Evolutionary conservation across 2,797 vertebrate species (phyloP), one percentile per base, ranked within the genome.

Genomic region (Choloepus didactylus): DNA sequence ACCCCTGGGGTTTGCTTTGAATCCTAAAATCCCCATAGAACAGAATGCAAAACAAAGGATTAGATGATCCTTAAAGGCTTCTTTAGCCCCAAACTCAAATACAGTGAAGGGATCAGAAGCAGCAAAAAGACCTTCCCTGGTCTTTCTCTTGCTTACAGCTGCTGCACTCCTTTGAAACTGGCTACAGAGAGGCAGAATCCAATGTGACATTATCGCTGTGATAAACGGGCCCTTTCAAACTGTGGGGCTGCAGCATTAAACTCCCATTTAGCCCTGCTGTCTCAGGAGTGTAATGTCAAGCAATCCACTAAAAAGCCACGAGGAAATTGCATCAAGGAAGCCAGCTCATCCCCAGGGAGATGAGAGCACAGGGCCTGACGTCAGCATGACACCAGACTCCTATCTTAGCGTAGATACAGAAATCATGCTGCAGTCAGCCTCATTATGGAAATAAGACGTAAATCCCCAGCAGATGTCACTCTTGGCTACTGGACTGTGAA

Each of bases 321-420:
- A 77, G 84, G 87, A 92, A 81, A 94, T 46, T 73, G 59, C 64
- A 84, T 76, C 60, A 46, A 69, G 51, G 67, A 86, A 94, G 89
- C 82, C 84, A 85, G 86, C 79, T 89, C 76, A 49, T 38, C 80
- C 84, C 81, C 2, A 54, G 79, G 80, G 66, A 89, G 31, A 73
- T 79, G 83, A 83, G 69, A 73, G 31, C 72, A 75, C n/a, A 44
- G 80, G 5, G 9, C 21, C 69, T 70, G 86, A 93, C 1, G 35
- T 96, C 91, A 86, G 70, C 49, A 11, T 31, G 31, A 90, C 31
- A 38, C 12, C 41, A 51, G 54, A 14, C 60, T 87, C 76, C 70
- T 51, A 8, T 31, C 70, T 75, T 54, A 72, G 9, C 9, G 73
- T 79, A 87, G n/a, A 83, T 41, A 35, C 15, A 23, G 66, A 59